Evolutionary conservation across 2,113 vertebrate genomes (phyloP), one percentile per base, ranked within the genome.

Genomic region (Struthio camelus): DNA sequence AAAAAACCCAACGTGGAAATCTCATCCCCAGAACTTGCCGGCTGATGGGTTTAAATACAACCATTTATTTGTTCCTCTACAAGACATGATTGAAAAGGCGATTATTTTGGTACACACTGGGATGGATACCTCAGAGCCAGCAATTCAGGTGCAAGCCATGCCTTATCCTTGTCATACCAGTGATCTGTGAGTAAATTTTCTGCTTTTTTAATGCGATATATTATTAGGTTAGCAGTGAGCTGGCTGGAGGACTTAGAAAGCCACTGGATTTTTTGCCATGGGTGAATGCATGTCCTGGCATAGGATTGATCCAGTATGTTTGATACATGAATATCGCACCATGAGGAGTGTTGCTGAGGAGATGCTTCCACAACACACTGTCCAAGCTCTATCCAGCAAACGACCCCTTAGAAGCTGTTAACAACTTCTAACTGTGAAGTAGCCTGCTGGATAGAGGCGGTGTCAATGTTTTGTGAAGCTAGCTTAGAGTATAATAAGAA

Each of bases 31-130:
- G 69, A 98, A 54, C 65, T 44, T 98, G n/a, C 98, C 98, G 19
- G 94, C 97, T 5, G 87, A 86, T 8, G 97, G 97, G 3, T 98
- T 98, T 94, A 98, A 96, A 71, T 98, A 98, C 34, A 98, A 98
- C 75, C 96, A 98, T n/a, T 62, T 98, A 40, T 98, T 98, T 61
- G 84, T 97, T 65, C 98, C 98, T 18, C 80, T 98, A 76, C 98
- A 98, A 98, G 98, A 98, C 40, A 97, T 98, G 97, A 96, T 98
- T 6, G 98, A 98, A 78, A 97, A 95, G 30, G 98, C 98, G 67
- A 97, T 98, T 79, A 79, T 98, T 90, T 85, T 58, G 46, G 87
- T 95, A 24, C 97, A 98, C 54, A 97, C 97, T 12, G 97, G 98
- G 32, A 90, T 34, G 70, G 94, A 97, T 27, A 40, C 27, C 3